Evolutionary conservation across 2,888 invertebrate species (phyloP).

Genomic region (Metallyticus violacea): DNA sequence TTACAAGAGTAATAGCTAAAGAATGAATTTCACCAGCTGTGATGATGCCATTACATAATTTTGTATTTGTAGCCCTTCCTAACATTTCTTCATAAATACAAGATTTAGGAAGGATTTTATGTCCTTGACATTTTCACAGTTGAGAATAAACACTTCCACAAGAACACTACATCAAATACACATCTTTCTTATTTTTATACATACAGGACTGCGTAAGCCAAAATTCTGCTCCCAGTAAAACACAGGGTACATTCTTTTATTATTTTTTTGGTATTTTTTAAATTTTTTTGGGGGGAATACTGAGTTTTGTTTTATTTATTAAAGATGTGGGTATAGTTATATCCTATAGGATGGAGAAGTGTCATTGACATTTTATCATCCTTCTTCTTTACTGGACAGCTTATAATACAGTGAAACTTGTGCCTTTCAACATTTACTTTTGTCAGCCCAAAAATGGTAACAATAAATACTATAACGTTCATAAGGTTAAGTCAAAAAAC

Average conservation of each 20-base stretch:
- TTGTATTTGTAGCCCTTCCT: neutral
- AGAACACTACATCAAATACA: neutral
- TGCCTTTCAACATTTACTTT: neutral
- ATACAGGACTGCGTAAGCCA: slow-evolving; percentile 2
- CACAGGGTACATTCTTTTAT: neutral
- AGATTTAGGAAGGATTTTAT: neutral
- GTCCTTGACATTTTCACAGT: neutral
- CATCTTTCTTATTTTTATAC: neutral
- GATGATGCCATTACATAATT: neutral
- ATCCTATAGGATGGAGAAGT: neutral
- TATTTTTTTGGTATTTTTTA: neutral
- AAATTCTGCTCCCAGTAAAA: neutral
- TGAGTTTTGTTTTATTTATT: neutral
- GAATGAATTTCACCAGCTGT: neutral
- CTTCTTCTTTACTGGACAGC: neutral
- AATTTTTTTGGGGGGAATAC: neutral
- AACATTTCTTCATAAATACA: neutral
- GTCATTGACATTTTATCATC: neutral
- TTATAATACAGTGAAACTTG: neutral
- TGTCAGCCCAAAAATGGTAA: neutral
- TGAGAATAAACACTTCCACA: slow-evolving; percentile 8
- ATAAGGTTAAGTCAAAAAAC: neutral
- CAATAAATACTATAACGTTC: neutral
- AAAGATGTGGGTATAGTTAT: neutral
- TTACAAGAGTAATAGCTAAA: slow-evolving; percentile 3